Evolutionary conservation across 1,140 invertebrate genomes (phyloP), one percentile per base, ranked within the genome.

Genomic region (Heliconius hewitsoni): DNA sequence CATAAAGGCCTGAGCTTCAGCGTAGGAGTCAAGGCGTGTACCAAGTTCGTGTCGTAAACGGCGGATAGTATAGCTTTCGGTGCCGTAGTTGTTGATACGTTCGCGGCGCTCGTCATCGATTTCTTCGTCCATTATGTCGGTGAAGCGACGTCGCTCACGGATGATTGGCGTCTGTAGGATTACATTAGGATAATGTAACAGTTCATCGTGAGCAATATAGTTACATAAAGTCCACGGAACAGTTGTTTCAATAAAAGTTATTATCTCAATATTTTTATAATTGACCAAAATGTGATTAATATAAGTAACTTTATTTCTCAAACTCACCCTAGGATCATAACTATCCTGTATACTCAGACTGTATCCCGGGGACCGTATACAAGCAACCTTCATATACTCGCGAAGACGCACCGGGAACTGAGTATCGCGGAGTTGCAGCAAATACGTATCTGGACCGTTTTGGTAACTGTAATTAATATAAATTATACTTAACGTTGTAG

Each of bases 41-140:
- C 97, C 98, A 16, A 98, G 92, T 93, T 98, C 98, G 82, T 98
- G 97, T 60, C 97, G 95, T 23, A 98, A 91, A 42, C 98, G 95
- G 78, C 97, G 95, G 75, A 97, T 95, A 13, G 96, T 96, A 82
- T 95, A 96, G 27, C 95, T 96, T 80, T 98, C 97, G 5, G 96
- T 95, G 66, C 97, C 97, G 86, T 98, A 98, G 86, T 96, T 96
- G 87, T 97, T 97, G 82, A 98, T 98, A 18, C 97, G 95, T 9
- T 96, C 97, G 85, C 96, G 97, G 27, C 97, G 95, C 91, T 98
- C 98, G 90, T 98, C 98, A 83, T 98, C 98, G 77, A 99, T 98
- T 94, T 99, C 98, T 91, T 99, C 98, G 90, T 99, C 98, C 98
- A 99, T 98, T 1, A 99, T 96, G 87, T 99, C 98, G 9, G 97